These are phyloP conservation scores for Agonopterix alstromeriana DNA, from an alignment of 2,888 invertebrate species.

Conservation along the genomic window DNA sequence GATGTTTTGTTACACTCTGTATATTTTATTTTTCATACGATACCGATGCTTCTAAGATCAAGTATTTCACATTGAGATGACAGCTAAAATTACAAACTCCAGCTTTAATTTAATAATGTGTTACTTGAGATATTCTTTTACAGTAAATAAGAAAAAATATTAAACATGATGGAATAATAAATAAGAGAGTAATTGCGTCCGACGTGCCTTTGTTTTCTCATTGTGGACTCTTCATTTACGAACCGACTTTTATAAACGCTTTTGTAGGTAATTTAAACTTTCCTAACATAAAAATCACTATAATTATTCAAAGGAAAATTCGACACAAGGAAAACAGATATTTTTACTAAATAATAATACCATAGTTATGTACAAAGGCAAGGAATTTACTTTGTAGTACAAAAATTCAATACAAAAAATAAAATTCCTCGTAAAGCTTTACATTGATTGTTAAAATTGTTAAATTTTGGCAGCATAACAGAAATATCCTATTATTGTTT, in stretches of 20 bases:
- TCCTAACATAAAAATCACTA: background rate
- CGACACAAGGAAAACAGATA: background rate
- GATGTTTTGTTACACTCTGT: too few species aligned
- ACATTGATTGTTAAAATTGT: background rate
- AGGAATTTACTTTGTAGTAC: too few species aligned
- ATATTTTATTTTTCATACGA: too few species aligned
- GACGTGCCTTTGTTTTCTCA: conserved; percentile 33
- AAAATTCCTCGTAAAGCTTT: background rate
- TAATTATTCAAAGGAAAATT: background rate
- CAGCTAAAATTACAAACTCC: background rate
- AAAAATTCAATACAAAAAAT: too few species aligned
- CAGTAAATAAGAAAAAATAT: conserved; percentile 20
- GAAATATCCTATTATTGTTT: background rate
- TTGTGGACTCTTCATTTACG: conserved; percentile 23
- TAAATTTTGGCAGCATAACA: background rate
- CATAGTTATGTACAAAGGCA: too few species aligned
- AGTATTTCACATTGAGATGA: too few species aligned
- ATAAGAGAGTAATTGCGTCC: conserved; percentile 41
- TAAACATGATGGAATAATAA: conserved; percentile 38
- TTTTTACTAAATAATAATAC: too few species aligned
- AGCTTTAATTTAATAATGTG: background rate
- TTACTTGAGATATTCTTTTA: background rate
- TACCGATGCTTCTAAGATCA: too few species aligned
- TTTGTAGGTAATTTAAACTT: background rate
- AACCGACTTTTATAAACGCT: conserved; percentile 3